phyloP scores from a whole-genome alignment of 2,797 vertebrate species.

The Leontocebus nigricollis region DNA sequence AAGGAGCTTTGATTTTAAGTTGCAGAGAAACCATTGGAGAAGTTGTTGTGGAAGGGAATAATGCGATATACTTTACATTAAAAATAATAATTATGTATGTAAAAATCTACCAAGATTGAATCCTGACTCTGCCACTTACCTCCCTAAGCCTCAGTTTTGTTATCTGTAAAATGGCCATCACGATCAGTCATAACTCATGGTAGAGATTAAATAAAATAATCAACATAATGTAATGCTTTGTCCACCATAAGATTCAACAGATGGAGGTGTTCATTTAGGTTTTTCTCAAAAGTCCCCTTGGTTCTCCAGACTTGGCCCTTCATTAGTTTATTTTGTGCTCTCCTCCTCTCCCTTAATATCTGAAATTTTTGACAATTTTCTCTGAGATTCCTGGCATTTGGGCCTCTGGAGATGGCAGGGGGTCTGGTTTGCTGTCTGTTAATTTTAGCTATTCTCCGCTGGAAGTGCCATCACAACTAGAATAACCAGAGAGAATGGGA shows the following conservation, averaged over 20 bases:
- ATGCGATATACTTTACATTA: neutral
- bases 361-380: conserved; percentile 74
- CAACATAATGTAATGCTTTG: neutral
- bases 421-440: conserved; percentile 73
- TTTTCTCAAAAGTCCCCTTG: neutral
- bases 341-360: conserved; percentile 46
- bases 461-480: conserved; percentile 60
- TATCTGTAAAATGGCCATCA: neutral
- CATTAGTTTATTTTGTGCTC: conserved; percentile 50
- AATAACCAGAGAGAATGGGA: conserved; percentile 55
- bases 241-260: neutral
- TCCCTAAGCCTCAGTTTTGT: neutral
- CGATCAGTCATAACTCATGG: neutral
- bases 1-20: neutral
- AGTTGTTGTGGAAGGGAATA: neutral
- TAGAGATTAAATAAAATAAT: neutral
- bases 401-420: conserved; percentile 63
- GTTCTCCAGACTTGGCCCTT: neutral
- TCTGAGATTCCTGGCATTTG: conserved; percentile 71
- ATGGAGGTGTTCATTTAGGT: neutral
- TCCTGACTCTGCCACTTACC: neutral
- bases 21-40: neutral
- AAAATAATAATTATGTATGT: neutral
- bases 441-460: conserved; percentile 71
- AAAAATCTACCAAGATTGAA: neutral